phyloP scores from a whole-genome alignment of 2,888 invertebrate genomes.

The Mesopsocus fuscifrons region DNA sequence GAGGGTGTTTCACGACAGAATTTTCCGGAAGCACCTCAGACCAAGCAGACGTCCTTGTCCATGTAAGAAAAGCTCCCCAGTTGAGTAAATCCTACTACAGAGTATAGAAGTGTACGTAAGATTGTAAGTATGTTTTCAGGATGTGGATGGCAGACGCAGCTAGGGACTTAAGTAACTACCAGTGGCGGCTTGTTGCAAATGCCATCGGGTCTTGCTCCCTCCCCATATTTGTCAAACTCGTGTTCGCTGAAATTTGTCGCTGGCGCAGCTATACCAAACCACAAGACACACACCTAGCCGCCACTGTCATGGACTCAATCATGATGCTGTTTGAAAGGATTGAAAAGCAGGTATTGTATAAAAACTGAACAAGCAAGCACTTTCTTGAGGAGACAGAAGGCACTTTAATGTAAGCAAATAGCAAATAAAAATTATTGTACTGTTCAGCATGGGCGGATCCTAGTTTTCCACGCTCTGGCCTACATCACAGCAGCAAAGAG shows the following conservation, averaged over 20 bases:
- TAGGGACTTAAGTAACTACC: slow-evolving; percentile 76
- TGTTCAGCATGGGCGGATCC: slow-evolving; percentile 65
- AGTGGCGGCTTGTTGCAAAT: slow-evolving; percentile 86
- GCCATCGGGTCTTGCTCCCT: slow-evolving; percentile 84
- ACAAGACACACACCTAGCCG: slow-evolving; percentile 79
- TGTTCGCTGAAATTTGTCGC: slow-evolving; percentile 91
- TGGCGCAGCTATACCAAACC: slow-evolving; percentile 95
- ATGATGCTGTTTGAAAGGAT: slow-evolving; percentile 92
- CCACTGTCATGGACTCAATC: slow-evolving; percentile 91
- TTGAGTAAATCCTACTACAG: too few species aligned
- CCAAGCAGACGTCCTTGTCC: too few species aligned
- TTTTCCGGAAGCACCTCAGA: too few species aligned
- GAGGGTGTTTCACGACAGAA: too few species aligned
- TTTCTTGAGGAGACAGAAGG: too few species aligned
- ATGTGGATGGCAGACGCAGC: slow-evolving; percentile 87
- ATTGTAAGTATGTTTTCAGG: too few species aligned
- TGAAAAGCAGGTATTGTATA: slow-evolving; percentile 57
- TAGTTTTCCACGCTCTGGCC: slow-evolving; percentile 84
- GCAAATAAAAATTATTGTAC: too few species aligned
- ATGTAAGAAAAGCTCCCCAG: too few species aligned
- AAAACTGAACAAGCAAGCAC: not conserved
- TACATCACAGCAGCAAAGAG: slow-evolving; percentile 96
- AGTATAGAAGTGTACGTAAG: too few species aligned
- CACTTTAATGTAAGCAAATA: too few species aligned
- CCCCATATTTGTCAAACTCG: slow-evolving; percentile 92